Base-by-base conservation (phyloP, 2,797 vertebrate species). In the Coregonus ussuriensis region DNA sequence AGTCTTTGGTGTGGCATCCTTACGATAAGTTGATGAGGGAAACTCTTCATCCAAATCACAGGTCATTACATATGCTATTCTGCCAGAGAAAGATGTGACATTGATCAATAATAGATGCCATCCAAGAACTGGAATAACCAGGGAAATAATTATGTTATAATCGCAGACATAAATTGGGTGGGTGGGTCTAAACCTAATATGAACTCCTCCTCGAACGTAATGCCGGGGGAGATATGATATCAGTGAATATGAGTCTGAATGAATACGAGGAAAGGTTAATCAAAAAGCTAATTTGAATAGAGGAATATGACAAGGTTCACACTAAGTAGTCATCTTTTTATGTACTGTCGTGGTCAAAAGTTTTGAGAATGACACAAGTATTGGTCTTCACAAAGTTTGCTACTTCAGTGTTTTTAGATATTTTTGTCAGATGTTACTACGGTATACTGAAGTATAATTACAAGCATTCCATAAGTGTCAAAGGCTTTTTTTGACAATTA, bases 61-160 rank as follows among this genome's bases (percentile, higher is more conserved):
- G 6, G 56, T 59, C 56, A 59, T 21, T 21, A 59, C 21, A 25
- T n/a, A 62, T 9, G 7, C 9, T 62, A 25, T 62, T 11, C 59
- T 62, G 16, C 59, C 59, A 62, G 59, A 62, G 59, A 7, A 25
- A 37, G 47, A 53, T 25, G 25, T 51, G 47, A 29, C 41, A 52
- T 9, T 72, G 25, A 9, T 72, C 71, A 72, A 31, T 56, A 72
- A 72, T n/a, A 16, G 5, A 35, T 56, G 29, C 29, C 51, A 25
- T 56, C 52, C 31, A 72, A 31, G 71, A 72, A 72, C 71, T 9
- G 71, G 52, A 54, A 72, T 72, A 56, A 56, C 47, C 70, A 31
- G 70, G 47, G 25, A 15, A 56, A 29, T 54, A 3, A 72, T 72
- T 18, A 9, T 72, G 14, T 72, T 52, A 72, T 54, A 9, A 56